A percentile compares a stretch with the other conserved stretches of the same genome.
phyloP scores from a whole-genome alignment of 2,888 invertebrate genomes.

The Agrenia bidenticulata region DNA sequence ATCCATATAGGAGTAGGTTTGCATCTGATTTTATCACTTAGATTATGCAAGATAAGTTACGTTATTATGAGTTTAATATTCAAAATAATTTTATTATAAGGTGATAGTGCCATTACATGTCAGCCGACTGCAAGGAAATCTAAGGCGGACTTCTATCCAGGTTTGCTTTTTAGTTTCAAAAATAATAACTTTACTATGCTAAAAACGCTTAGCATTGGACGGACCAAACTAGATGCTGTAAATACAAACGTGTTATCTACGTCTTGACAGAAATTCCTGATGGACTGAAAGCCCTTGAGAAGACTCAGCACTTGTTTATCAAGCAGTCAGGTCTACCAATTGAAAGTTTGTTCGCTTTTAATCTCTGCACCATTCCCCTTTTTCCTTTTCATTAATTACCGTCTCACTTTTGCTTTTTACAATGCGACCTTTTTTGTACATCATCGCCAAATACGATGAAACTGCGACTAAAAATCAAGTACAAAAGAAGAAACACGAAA shows the following conservation, averaged over 20 bases:
- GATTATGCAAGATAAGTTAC: not conserved
- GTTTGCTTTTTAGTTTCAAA: constrained; percentile 2
- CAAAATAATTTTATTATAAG: not conserved
- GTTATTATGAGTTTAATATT: not conserved
- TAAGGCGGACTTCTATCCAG: not conserved
- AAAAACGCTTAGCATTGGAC: not conserved
- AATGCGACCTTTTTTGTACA: too few species aligned
- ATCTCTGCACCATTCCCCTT: too few species aligned
- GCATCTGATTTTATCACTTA: not conserved
- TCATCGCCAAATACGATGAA: not conserved
- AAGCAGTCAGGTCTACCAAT: constrained; percentile 48
- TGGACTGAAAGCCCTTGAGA: constrained; percentile 41
- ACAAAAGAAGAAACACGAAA: too few species aligned
- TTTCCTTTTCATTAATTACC: too few species aligned
- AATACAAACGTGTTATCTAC: not conserved
- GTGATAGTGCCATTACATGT: constrained; percentile 10
- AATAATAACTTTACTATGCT: too few species aligned
- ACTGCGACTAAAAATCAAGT: not conserved
- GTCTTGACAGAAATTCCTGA: constrained; percentile 44
- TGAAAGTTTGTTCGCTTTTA: constrained; percentile 39
- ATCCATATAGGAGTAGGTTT: not conserved
- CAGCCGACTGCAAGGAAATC: constrained; percentile 1
- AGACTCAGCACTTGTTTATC: constrained; percentile 44
- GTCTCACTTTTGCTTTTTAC: too few species aligned
- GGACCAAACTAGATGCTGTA: not conserved